These are phyloP conservation scores for Chloebia gouldiae DNA, from an alignment of 2,113 vertebrate genomes.

Conservation along the genomic window DNA sequence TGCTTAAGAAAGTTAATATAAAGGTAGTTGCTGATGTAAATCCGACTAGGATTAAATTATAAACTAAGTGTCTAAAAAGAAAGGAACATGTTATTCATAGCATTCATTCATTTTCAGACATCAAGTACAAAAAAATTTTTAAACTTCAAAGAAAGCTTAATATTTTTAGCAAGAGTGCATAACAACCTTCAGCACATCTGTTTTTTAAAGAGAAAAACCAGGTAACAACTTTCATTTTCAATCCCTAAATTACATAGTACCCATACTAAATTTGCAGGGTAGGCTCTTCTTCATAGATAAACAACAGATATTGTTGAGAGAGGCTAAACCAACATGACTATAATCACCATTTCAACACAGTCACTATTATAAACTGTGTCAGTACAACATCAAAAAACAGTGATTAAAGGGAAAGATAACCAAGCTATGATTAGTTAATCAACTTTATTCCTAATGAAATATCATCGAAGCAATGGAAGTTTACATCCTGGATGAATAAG, in stretches of 20 bases:
- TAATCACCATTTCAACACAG: background rate
- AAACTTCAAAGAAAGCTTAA: background rate
- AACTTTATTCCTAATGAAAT: background rate
- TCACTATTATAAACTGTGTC: background rate
- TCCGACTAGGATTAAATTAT: background rate
- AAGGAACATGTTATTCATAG: background rate
- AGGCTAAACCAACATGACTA: background rate
- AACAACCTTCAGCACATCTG: background rate
- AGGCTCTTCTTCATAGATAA: background rate
- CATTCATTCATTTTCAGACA: background rate
- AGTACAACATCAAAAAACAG: background rate
- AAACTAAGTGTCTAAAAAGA: background rate
- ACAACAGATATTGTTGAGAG: background rate
- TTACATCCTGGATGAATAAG: background rate
- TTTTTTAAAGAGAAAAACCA: background rate
- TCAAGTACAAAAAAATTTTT: background rate
- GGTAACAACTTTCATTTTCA: background rate
- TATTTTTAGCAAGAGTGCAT: background rate
- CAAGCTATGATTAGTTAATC: background rate
- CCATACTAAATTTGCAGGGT: background rate
- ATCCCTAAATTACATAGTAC: background rate
- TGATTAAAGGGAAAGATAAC: background rate
- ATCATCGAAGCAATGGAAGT: background rate
- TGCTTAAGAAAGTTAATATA: conserved; percentile 1
- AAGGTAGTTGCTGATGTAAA: background rate